Conservation (phyloP, 2,113 vertebrate species). For the Megalops atlanticus region DNA sequence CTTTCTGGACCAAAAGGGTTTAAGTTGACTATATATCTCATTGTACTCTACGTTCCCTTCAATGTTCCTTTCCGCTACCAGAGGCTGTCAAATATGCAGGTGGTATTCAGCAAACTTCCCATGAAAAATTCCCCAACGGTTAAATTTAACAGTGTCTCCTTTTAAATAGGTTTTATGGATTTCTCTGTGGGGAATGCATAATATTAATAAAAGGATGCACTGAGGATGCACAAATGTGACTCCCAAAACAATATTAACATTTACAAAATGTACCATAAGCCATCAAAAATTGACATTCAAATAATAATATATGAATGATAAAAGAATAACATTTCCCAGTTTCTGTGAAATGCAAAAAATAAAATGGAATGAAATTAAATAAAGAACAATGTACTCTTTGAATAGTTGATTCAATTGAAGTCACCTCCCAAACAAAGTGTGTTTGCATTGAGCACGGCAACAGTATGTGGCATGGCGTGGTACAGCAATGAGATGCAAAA, state of each 20-base stretch:
- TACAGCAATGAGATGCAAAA: no score
- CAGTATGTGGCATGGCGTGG: neutral
- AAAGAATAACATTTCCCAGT: neutral
- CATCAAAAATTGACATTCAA: neutral
- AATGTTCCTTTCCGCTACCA: neutral
- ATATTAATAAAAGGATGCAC: neutral
- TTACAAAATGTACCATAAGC: neutral
- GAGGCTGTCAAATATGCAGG: neutral
- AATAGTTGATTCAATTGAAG: neutral
- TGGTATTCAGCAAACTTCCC: neutral
- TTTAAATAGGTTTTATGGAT: no score
- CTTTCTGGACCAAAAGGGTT: neutral
- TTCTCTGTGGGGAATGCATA: neutral
- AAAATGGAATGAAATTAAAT: no score
- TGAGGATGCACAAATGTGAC: neutral
- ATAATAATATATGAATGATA: no score
- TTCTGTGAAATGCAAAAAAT: neutral
- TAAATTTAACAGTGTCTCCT: neutral
- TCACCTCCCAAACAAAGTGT: neutral
- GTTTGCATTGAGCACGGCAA: neutral
- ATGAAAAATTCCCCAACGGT: neutral
- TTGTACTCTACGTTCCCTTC: neutral
- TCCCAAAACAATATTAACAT: neutral
- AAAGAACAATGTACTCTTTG: neutral
- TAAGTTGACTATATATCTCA: no score